Base-by-base conservation (phyloP, 2,888 invertebrate genomes). In the Torymus aiolomorphi region DNA sequence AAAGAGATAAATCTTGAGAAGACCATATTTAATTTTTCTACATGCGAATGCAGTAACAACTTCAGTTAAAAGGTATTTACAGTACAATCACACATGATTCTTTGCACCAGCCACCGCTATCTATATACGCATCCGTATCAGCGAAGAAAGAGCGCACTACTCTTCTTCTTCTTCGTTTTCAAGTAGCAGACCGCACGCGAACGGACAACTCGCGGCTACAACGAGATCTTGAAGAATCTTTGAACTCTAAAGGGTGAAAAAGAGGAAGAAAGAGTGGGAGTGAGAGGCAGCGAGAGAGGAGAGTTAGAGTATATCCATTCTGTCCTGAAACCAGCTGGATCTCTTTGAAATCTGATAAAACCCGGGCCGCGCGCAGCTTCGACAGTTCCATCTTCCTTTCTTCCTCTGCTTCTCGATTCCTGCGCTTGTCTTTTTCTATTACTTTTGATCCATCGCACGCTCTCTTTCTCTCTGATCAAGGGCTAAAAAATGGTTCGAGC, bases 271-370 rank as follows among this genome's bases (percentile, higher is more conserved):
- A 61, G 76, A 72, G 80, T 71, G 1, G 42, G 42, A 42, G 42
- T 5, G 42, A 42, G 42, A 63, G 72, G 14, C 8, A n/a, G 24
- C 16, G 61, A 59, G 78, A 20, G 63, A 18, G 52, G 76, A 70
- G 80, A 73, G 57, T 63, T 71, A 66, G 78, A 51, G 71, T 42
- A 49, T 76, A 77, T 76, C 73, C 73, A 73, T 77, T 80, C 72
- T 77, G 71, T 61, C 71, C 56, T 75, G 71, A 81, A 78, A 65
- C 63, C 79, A 71, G 78, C 75, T 81, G 77, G 65, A 76, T 81
- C 82, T 83, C 80, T 84, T 85, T 83, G 83, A 85, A 83, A 83
- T 82, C 82, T 79, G 82, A 84, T 84, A 82, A 84, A 84, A 80
- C 75, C 63, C 52, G 66, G 73, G 74, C 76, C 62, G 70, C 63